Evolutionary conservation across 2,888 invertebrate genomes (phyloP), one percentile per base, ranked within the genome.

Genomic region (Drosophila eohydei): DNA sequence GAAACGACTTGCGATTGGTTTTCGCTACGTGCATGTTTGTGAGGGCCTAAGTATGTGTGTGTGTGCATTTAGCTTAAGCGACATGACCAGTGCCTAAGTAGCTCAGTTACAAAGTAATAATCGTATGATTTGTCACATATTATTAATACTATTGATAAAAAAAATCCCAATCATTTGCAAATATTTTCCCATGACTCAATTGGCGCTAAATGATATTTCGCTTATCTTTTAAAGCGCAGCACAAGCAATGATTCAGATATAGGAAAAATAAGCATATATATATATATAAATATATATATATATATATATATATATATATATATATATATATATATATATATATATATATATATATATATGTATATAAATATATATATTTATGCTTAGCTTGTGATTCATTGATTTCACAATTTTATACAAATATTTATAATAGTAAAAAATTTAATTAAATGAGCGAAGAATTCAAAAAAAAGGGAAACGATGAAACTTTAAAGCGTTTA

Each of bases 1-100:
- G 80, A 52, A 70, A 80, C 74, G 80, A 74, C 67, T 56, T 78
- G 66, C 61, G 71, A 85, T 85, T 85, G 85, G 85, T 87, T 84
- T 85, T 80, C 64, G 48, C 65, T 59, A 28, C 51, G 36, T 12
- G n/a, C 43, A 12, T 14, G 9, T 40, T 26, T 40, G 38, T 16
- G n/a, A 16, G 12, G 50, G 14, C 26, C 50, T 28, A 9, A 11
- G 16, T 32, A 36, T 28, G n/a, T 46, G 46, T 28, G 38, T 21
- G 11, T 28, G 21, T 34, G 63, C 30, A 14, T 2, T 28, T n/a
- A 26, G 55, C 55, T 34, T 65, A 48, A 41, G 66, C 30, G 48
- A 11, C 64, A 57, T 64, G 56, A 48, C 65, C 57, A 64, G 48
- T 69, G 52, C 83, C 59, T 43, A 66, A 71, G 62, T 61, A 66